Base-by-base conservation (phyloP, 2,113 vertebrate genomes). In the Pimephales promelas region DNA sequence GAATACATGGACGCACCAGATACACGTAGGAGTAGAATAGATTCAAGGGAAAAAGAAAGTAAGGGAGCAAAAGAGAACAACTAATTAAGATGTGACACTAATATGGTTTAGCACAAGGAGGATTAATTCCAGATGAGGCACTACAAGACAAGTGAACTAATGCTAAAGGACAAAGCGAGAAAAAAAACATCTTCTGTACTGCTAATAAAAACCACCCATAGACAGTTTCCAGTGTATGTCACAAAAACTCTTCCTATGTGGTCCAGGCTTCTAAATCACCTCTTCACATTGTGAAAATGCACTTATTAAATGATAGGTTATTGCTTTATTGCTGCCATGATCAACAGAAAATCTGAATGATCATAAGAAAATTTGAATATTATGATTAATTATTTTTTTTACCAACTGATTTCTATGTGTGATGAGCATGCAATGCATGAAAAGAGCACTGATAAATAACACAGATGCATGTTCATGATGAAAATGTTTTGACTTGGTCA, bases 21-120 rank as follows among this genome's bases (percentile, higher is more conserved):
- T n/a, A n/a, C n/a, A n/a, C n/a, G n/a, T n/a, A n/a, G n/a, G 26
- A 54, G 74, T 20, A 45, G 10, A 74, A 72, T 36, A 26, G n/a
- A 24, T 36, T 45, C 34, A 68, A 36, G 22, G 22, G 54, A 62
- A 80, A 77, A 59, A 40, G 40, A 62, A 49, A 52, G 82, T 43
- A 61, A 75, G 16, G 24, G 40, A 79, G 28, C 7, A 54, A 64
- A 57, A 52, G 74, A 79, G 36, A 86, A 81, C 54, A 77, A 64
- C 80, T 84, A 88, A 90, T 90, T 86, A 90, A 90, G 85, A 77
- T 49, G 83, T 88, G 84, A 88, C 81, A 74, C 83, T 90, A 88
- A 87, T 84, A 82, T 87, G 83, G 82, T 85, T 87, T 83, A 85
- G 78, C 85, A 86, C 77, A 83, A 80, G 79, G 83, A 73, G 74